These are phyloP conservation scores for Nomada lathburiana DNA, from an alignment of 2,888 invertebrate species.

Conservation along the genomic window DNA sequence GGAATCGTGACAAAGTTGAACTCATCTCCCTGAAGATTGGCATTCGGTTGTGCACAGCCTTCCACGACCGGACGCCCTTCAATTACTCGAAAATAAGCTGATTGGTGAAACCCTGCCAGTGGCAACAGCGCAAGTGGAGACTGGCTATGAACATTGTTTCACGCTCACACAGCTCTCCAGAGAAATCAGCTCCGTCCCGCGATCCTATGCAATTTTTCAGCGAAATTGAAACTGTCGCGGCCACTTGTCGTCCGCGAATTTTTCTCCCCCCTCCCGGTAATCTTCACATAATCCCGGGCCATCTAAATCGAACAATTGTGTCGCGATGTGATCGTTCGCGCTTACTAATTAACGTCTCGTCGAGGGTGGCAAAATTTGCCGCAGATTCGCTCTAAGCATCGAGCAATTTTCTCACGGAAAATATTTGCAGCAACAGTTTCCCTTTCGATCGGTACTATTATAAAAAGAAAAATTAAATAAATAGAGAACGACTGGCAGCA, in stretches of 20 bases:
- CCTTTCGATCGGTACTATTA: background rate
- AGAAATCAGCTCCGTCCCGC: conserved; percentile 27
- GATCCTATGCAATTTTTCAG: conserved; percentile 6
- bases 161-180: conserved; percentile 25
- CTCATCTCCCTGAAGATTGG: conserved; percentile 64
- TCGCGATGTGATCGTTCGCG: too few relatives aligned
- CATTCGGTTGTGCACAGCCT: conserved; percentile 57
- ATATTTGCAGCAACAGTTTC: background rate
- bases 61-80: conserved; percentile 70
- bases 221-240: background rate
- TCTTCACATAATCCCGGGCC: background rate
- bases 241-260: too few relatives aligned
- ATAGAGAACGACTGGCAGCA: background rate
- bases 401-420: too few relatives aligned
- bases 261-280: background rate
- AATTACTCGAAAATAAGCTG: conserved; percentile 71
- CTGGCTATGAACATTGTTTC: conserved; percentile 42
- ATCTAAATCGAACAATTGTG: background rate
- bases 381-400: background rate
- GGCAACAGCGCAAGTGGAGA: conserved; percentile 51
- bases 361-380: too few relatives aligned
- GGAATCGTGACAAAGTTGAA: conserved; percentile 38
- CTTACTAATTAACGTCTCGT: too few relatives aligned
- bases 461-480: too few relatives aligned
- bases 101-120: conserved; percentile 66